A percentile compares a stretch with the other conserved stretches of the same genome.
Conservation (phyloP, 2,888 invertebrate species). For the Aquatica leii region DNA sequence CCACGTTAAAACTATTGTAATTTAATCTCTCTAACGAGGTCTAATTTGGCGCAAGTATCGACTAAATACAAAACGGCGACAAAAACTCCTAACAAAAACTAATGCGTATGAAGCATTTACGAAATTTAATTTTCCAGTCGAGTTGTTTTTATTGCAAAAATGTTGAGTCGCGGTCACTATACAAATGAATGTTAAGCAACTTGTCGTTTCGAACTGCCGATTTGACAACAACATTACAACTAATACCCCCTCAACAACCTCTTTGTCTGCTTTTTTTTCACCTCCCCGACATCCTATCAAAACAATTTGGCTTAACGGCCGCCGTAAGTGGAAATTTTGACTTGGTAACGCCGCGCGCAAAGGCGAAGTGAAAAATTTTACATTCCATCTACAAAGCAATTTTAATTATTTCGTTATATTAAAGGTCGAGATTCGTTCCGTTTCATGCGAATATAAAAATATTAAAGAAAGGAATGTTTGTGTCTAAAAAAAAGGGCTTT, state of each 20-base stretch:
- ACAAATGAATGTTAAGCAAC: constrained; percentile 43
- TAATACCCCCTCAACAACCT: constrained; percentile 15
- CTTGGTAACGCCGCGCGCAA: not conserved
- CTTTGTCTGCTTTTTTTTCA: constrained; percentile 14
- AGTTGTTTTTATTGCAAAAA: constrained; percentile 58
- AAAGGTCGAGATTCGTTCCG: constrained; percentile 29
- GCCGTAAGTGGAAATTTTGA: too few species aligned
- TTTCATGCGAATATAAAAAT: not conserved
- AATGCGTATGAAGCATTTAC: constrained; percentile 60
- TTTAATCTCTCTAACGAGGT: constrained; percentile 26
- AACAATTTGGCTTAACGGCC: not conserved
- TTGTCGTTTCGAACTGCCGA: constrained; percentile 34
- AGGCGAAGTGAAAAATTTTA: not conserved
- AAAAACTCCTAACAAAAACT: constrained; percentile 54
- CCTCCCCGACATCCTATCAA: too few species aligned
- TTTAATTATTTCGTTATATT: constrained; percentile 47
- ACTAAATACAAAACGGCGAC: constrained; percentile 36
- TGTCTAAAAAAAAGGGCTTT: not conserved
- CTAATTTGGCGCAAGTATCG: constrained; percentile 38
- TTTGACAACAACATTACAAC: constrained; percentile 22
- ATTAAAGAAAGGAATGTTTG: constrained; percentile 4
- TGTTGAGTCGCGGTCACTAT: constrained; percentile 43
- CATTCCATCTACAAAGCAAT: constrained; percentile 37
- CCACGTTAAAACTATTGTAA: constrained; percentile 9
- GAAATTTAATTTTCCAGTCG: constrained; percentile 60